Evolutionary conservation across 2,113 vertebrate species (phyloP).

Genomic region (Catharus bicknelli): DNA sequence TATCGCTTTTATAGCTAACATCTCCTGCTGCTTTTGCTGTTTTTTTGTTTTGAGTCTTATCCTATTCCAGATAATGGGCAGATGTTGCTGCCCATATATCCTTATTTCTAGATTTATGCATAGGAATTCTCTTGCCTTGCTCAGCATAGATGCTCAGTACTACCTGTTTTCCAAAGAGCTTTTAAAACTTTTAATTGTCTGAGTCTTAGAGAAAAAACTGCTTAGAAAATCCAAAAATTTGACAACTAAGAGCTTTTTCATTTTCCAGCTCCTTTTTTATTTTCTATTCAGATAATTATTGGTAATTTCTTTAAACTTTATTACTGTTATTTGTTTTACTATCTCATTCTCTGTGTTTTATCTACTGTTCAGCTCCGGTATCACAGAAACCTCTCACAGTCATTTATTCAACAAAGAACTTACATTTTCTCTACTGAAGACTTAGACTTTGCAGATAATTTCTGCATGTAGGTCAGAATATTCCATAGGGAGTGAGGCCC

Average conservation of each 20-base stretch:
- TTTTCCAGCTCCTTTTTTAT: background rate
- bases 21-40: constrained; percentile 32
- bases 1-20: constrained; percentile 50
- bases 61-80: constrained; percentile 33
- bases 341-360: background rate
- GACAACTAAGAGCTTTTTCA: background rate
- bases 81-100: constrained; percentile 50
- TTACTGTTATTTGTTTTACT: background rate
- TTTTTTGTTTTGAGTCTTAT: background rate
- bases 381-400: background rate
- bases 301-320: background rate
- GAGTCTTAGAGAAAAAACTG: background rate
- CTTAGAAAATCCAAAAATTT: background rate
- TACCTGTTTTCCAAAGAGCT: background rate
- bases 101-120: constrained; percentile 57
- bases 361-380: background rate
- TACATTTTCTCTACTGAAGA: background rate
- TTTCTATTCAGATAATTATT: background rate
- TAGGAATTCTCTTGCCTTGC: constrained; percentile 19
- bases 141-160: background rate
- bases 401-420: background rate
- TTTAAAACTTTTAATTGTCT: constrained; percentile 27
- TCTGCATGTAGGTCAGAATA: background rate
- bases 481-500: background rate
- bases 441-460: background rate